A percentile compares a stretch with the other conserved stretches of the same genome.
phyloP scores from a whole-genome alignment of 2,888 invertebrate genomes.

The Hypena proboscidalis region DNA sequence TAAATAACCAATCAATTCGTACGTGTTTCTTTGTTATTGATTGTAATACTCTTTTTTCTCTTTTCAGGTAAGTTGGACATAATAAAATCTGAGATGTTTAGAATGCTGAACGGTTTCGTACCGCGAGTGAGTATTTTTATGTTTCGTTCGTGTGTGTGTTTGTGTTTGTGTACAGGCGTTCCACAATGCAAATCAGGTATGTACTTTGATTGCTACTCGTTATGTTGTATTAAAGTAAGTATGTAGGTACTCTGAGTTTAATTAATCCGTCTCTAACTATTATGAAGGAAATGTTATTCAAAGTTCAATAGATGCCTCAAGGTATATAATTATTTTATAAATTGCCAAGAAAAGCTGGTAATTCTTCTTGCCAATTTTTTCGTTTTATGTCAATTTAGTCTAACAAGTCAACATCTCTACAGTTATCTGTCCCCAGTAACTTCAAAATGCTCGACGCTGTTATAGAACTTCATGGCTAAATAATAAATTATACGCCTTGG shows the following conservation, averaged over 20 bases:
- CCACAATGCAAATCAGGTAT: slow-evolving; percentile 35
- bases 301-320: too few species aligned
- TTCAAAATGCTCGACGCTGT: too few species aligned
- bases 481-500: too few species aligned
- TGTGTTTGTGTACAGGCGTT: slow-evolving; percentile 3
- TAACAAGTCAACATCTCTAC: too few species aligned
- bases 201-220: slow-evolving; percentile 38
- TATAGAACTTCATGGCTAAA: too few species aligned
- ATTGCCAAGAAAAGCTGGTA: too few species aligned
- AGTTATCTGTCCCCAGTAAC: too few species aligned
- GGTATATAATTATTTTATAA: too few species aligned
- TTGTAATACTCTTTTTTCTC: slow-evolving; percentile 61
- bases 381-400: too few species aligned
- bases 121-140: slow-evolving; percentile 45
- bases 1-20: slow-evolving; percentile 54
- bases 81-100: slow-evolving; percentile 62
- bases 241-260: slow-evolving; percentile 16
- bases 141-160: slow-evolving; percentile 17
- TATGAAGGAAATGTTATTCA: slow-evolving; percentile 19
- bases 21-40: slow-evolving; percentile 53
- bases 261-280: slow-evolving; percentile 30
- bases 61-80: slow-evolving; percentile 73
- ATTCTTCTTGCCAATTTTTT: too few species aligned
- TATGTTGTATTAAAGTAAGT: too few species aligned
- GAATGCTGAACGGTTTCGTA: slow-evolving; percentile 51